phyloP scores from a whole-genome alignment of 2,888 invertebrate genomes.

The Oxytorus armatus region DNA sequence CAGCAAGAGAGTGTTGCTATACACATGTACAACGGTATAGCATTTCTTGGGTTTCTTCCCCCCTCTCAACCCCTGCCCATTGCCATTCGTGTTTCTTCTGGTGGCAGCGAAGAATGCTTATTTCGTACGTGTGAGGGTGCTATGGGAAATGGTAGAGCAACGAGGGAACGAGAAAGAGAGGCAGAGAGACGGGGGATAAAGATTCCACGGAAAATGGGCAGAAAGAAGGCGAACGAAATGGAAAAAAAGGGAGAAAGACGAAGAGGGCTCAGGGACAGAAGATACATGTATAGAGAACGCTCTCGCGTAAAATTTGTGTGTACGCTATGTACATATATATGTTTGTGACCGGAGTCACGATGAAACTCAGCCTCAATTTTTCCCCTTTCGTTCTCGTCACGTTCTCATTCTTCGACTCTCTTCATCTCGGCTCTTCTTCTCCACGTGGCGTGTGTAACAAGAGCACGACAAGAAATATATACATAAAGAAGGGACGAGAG shows the following conservation, averaged over 20 bases:
- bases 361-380: conserved; percentile 50
- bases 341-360: conserved; percentile 55
- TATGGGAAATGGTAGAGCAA: conserved; percentile 41
- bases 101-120: conserved; percentile 35
- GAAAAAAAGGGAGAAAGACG: conserved; percentile 33
- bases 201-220: conserved; percentile 45
- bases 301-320: conserved; percentile 50
- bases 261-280: conserved; percentile 35
- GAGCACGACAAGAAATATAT: background rate
- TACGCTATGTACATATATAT: conserved; percentile 37
- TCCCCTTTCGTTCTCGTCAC: conserved; percentile 46
- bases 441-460: conserved; percentile 35
- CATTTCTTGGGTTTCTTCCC: background rate
- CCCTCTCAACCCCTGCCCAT: no score
- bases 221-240: conserved; percentile 46
- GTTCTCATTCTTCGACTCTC: conserved; percentile 48
- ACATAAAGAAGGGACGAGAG: conserved; percentile 5
- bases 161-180: conserved; percentile 9
- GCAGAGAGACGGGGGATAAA: background rate
- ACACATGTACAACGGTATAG: conserved; percentile 4
- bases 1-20: conserved; percentile 57
- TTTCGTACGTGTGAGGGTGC: conserved; percentile 43
- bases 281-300: conserved; percentile 46
- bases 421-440: conserved; percentile 36
- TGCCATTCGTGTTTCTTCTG: conserved; percentile 33